A percentile compares a stretch with the other conserved stretches of the same genome.
phyloP scores from a whole-genome alignment of 2,113 vertebrate species.

The Chaetorhynchus papuensis region DNA sequence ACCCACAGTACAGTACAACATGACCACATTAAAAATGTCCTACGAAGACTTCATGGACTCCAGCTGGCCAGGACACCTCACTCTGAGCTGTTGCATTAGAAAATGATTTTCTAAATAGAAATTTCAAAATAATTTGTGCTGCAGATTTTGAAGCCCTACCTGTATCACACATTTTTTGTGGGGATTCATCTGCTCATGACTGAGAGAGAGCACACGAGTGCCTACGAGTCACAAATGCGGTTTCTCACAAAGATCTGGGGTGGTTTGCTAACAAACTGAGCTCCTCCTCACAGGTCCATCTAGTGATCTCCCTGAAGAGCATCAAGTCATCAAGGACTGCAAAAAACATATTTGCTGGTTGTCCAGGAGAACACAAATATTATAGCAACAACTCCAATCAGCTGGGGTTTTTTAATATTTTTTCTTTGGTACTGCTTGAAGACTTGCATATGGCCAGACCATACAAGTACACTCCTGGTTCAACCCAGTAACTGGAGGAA shows the following conservation, averaged over 20 bases:
- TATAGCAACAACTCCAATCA: background rate
- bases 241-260: background rate
- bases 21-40: background rate
- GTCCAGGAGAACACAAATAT: background rate
- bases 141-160: background rate
- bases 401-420: background rate
- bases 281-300: background rate
- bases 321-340: background rate
- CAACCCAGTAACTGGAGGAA: background rate
- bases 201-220: background rate
- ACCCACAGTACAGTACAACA: background rate
- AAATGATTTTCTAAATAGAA: background rate
- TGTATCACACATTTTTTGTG: background rate
- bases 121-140: background rate
- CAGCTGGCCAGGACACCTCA: background rate
- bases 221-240: background rate
- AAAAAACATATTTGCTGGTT: background rate
- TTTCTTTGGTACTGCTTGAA: background rate
- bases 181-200: background rate
- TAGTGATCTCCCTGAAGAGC: background rate
- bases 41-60: background rate
- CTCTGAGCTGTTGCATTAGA: background rate
- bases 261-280: background rate
- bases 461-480: background rate
- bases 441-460: background rate